phyloP scores from a whole-genome alignment of 1,140 invertebrate genomes.

The Drosophila sulfurigaster region DNA sequence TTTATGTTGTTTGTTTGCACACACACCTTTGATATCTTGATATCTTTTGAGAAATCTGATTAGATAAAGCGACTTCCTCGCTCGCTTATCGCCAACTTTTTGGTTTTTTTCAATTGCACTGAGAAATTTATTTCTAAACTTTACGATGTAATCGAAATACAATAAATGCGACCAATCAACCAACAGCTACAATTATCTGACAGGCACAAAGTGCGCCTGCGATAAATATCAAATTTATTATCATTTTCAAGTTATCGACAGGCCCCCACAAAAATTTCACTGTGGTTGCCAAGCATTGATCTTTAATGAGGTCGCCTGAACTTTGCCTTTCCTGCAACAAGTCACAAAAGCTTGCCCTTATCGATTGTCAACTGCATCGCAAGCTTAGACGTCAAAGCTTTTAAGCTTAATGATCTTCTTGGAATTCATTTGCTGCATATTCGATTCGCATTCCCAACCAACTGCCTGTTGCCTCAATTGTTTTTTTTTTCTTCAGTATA shows the following conservation, averaged over 20 bases:
- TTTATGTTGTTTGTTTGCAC: slow-evolving; percentile 24
- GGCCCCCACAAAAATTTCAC: slow-evolving; percentile 48
- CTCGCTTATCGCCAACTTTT: neutral
- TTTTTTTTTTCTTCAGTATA: neutral
- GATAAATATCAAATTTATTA: slow-evolving; percentile 1
- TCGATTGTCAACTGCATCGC: slow-evolving; percentile 14
- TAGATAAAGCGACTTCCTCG: slow-evolving; percentile 45
- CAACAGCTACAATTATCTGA: neutral
- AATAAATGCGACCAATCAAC: slow-evolving; percentile 13
- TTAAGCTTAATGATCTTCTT: neutral
- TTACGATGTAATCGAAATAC: slow-evolving; percentile 31
- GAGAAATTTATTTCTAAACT: slow-evolving; percentile 22
- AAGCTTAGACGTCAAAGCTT: neutral
- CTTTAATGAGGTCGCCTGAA: slow-evolving; percentile 24
- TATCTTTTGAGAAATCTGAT: slow-evolving; percentile 39
- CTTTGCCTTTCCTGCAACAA: slow-evolving; percentile 7
- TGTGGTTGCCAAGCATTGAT: slow-evolving; percentile 32
- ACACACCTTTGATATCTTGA: slow-evolving; percentile 44
- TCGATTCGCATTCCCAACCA: slow-evolving; percentile 2
- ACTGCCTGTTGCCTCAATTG: slow-evolving; percentile 20
- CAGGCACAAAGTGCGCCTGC: slow-evolving; percentile 25
- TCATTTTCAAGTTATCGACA: slow-evolving; percentile 25
- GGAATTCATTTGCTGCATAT: neutral
- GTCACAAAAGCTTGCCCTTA: neutral
- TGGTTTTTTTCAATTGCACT: slow-evolving; percentile 4